These are phyloP conservation scores for Epizoanthus scotinus DNA, from an alignment of 92 coral and sea anemone genomes.

Conservation along the genomic window DNA sequence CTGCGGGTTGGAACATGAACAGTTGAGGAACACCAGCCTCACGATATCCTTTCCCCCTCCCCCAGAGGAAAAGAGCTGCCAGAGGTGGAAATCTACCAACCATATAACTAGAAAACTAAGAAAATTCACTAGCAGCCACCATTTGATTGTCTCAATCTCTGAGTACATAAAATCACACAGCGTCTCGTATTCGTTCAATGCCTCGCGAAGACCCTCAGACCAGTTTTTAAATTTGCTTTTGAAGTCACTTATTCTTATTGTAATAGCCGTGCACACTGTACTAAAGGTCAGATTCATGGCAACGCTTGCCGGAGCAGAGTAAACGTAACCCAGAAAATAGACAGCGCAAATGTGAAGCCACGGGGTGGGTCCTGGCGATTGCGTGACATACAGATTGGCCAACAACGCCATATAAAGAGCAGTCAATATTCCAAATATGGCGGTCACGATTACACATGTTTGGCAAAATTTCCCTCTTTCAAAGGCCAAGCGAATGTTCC, in stretches of 20 bases:
- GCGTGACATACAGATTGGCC: conserved; percentile 46
- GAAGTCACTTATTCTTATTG: conserved; percentile 36
- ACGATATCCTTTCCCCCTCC: conserved; percentile 23
- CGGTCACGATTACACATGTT: conserved; percentile 22
- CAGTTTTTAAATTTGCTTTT: conserved; percentile 34
- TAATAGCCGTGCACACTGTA: conserved; percentile 45
- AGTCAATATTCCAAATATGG: conserved; percentile 25
- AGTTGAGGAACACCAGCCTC: conserved; percentile 47
- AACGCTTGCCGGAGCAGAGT: conserved; percentile 30
- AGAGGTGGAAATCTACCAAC: conserved; percentile 48
- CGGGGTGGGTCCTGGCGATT: conserved; percentile 38
- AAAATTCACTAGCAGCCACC: conserved; percentile 50
- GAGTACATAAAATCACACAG: conserved; percentile 45
- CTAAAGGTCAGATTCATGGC: conserved; percentile 43
- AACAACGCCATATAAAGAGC: conserved; percentile 38
- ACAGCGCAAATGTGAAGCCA: conserved; percentile 48
- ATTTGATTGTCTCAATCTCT: conserved; percentile 43
- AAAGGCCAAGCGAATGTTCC: conserved; percentile 39
- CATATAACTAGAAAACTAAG: conserved; percentile 43
- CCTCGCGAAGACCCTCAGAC: conserved; percentile 48
- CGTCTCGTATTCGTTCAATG: conserved; percentile 34
- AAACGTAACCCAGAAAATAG: conserved; percentile 46
- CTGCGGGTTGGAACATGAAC: conserved; percentile 30
- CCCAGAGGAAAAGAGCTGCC: conserved; percentile 46
- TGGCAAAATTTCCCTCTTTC: conserved; percentile 40